A percentile compares a stretch with the other conserved stretches of the same genome.
phyloP scores from a whole-genome alignment of 2,113 vertebrate genomes.

The Microcebus jonahi region DNA sequence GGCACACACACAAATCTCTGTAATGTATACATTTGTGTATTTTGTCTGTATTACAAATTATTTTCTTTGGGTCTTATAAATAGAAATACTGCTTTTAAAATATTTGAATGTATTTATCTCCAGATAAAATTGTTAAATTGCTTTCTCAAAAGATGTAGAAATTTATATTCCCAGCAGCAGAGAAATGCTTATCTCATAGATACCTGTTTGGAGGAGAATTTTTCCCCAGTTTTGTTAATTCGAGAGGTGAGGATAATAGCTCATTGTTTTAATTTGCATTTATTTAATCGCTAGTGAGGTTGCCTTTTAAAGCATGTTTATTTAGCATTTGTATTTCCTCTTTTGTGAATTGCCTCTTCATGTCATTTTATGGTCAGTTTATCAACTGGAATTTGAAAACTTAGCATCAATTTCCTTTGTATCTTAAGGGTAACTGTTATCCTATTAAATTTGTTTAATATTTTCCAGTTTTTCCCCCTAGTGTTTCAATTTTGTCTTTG shows the following conservation, averaged over 20 bases:
- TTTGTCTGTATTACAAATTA: background rate
- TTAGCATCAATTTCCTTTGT: background rate
- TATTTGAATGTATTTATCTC: conserved; percentile 34
- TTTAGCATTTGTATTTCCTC: conserved; percentile 46
- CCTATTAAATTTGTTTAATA: background rate
- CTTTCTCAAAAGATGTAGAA: conserved; percentile 35
- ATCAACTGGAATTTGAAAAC: conserved; percentile 5
- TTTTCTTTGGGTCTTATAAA: conserved; percentile 26
- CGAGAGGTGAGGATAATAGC: conserved; percentile 66
- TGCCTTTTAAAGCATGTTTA: conserved; percentile 59
- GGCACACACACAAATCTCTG: background rate
- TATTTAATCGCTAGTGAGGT: conserved; percentile 57
- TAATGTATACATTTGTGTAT: background rate
- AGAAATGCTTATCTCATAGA: conserved; percentile 35
- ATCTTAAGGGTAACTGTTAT: background rate
- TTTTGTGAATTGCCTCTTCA: conserved; percentile 37
- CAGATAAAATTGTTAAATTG: conserved; percentile 8
- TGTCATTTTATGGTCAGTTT: conserved; percentile 53
- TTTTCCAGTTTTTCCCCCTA: background rate
- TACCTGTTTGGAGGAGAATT: conserved; percentile 9
- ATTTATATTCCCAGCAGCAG: conserved; percentile 34
- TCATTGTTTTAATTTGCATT: conserved; percentile 69
- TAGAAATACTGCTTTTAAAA: conserved; percentile 40
- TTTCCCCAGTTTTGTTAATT: conserved; percentile 55
- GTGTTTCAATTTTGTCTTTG: background rate